phyloP scores from a whole-genome alignment of 2,888 invertebrate genomes.

The Ypsolopha scabrella region DNA sequence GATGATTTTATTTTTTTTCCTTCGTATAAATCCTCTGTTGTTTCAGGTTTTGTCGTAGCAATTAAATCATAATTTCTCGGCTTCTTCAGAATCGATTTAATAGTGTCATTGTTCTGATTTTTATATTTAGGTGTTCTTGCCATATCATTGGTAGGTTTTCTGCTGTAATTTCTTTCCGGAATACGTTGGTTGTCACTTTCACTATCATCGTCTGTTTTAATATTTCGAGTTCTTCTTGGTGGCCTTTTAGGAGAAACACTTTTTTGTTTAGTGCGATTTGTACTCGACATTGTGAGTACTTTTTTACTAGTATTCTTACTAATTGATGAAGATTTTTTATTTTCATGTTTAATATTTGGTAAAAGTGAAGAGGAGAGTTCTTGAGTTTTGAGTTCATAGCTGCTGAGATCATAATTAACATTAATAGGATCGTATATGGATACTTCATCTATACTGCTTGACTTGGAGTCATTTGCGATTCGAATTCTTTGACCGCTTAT shows the following conservation, averaged over 20 bases:
- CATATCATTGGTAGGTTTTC: conserved; percentile 32
- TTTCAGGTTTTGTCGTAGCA: conserved; percentile 36
- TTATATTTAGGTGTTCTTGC: conserved; percentile 38
- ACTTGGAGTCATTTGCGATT: conserved; percentile 67
- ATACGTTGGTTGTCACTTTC: conserved; percentile 59
- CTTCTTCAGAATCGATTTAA: conserved; percentile 73
- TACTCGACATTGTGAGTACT: conserved; percentile 29
- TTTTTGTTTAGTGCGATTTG: conserved; percentile 53
- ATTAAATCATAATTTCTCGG: conserved; percentile 52
- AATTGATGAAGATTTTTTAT: conserved; percentile 38
- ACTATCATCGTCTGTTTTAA: conserved; percentile 59
- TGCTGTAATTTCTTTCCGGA: conserved; percentile 35
- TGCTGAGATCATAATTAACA: conserved; percentile 53
- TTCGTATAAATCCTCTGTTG: conserved; percentile 36
- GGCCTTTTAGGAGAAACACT: conserved; percentile 73
- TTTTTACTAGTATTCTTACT: conserved; percentile 50
- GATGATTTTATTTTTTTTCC: conserved; percentile 46
- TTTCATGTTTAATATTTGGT: conserved; percentile 60
- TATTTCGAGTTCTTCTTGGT: conserved; percentile 66
- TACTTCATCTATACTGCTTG: conserved; percentile 43
- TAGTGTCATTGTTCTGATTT: conserved; percentile 47
- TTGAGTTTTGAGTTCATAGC: conserved; percentile 41
- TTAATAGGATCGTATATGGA: conserved; percentile 59
- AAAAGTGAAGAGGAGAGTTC: conserved; percentile 39
- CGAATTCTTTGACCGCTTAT: conserved; percentile 79